Evolutionary conservation across 2,797 vertebrate species (phyloP), one percentile per base, ranked within the genome.

Genomic region (Xerus rutilus): DNA sequence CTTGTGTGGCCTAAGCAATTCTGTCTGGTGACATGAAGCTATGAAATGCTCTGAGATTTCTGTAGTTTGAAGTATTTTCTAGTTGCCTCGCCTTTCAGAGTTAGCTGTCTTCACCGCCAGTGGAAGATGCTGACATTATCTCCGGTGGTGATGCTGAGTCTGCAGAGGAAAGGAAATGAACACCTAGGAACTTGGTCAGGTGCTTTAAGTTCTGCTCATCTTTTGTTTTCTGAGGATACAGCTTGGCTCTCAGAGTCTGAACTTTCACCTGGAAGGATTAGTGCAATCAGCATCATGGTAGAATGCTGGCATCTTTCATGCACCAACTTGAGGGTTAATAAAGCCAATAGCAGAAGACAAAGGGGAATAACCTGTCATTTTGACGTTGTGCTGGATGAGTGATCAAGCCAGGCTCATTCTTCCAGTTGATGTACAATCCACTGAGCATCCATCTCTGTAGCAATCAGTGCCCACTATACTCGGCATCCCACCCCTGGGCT

Each of bases 321-420:
- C 18, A 54, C 18, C 47, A 57, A 9, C 25, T 35, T 83, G 57
- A 35, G 39, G 65, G 6, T 64, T 73, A 72, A 86, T 81, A 52
- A 88, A 52, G 20, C 52, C 47, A 76, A 23, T 9, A 59, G 10
- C 0, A 30, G 65, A 25, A 32, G 45, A 59, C 73, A 52, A 76
- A 54, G 86, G 89, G 77, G 89, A 89, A 89, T 39, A 49, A 64
- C 18, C 25, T 93, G 91, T 82, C 79, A 85, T 93, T 87, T 81
- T 25, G 83, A 64, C 54, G 15, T 43, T 45, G 17, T 65, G 21
- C 73, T 90, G 90, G 78, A 25, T 57, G 57, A 43, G n/a, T 54
- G 30, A 35, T 30, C 47, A 64, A 28, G 17, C 20, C 94, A 83
- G 72, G 21, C 73, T 91, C 59, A 35, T 49, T 78, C 49, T 59